Conservation (phyloP, 2,888 invertebrate genomes). For the Homarus gammarus region DNA sequence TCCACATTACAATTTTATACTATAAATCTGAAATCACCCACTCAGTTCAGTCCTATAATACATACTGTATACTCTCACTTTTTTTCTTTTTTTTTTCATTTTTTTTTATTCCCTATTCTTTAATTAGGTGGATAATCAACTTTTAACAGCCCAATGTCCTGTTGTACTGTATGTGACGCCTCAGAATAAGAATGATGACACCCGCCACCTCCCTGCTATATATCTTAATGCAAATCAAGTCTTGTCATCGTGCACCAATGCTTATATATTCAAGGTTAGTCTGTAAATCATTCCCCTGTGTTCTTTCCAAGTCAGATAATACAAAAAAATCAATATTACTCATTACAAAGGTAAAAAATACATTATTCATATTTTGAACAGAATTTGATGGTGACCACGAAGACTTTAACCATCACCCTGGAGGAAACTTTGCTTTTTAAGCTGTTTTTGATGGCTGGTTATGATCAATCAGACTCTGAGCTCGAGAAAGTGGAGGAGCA, state of each 20-base stretch:
- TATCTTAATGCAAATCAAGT: slow-evolving; percentile 89
- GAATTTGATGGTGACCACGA: slow-evolving; percentile 89
- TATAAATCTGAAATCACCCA: too few relatives aligned
- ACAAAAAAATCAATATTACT: too few relatives aligned
- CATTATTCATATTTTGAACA: slow-evolving; percentile 79
- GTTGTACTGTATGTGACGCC: slow-evolving; percentile 89
- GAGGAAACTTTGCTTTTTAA: slow-evolving; percentile 92
- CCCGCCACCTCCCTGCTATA: slow-evolving; percentile 85
- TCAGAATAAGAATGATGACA: slow-evolving; percentile 79
- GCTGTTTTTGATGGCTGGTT: slow-evolving; percentile 81
- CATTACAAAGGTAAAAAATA: too few relatives aligned
- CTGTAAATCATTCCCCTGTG: too few relatives aligned
- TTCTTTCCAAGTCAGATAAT: too few relatives aligned
- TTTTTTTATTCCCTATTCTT: not conserved
- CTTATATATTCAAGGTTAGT: slow-evolving; percentile 90
- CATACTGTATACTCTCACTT: not conserved
- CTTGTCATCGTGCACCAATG: slow-evolving; percentile 86
- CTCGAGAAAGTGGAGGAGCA: slow-evolving; percentile 85
- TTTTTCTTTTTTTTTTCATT: not conserved
- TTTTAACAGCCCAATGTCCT: slow-evolving; percentile 91
- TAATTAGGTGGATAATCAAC: slow-evolving; percentile 86
- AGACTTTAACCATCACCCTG: slow-evolving; percentile 90
- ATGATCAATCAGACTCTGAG: slow-evolving; percentile 81
- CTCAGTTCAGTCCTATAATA: too few relatives aligned
- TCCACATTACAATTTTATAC: too few relatives aligned